A percentile compares a stretch with the other conserved stretches of the same genome.
Evolutionary conservation across 37 sponge, comb jelly and placozoan species (phyloP).

Genomic region (Bolinopsis microptera): DNA sequence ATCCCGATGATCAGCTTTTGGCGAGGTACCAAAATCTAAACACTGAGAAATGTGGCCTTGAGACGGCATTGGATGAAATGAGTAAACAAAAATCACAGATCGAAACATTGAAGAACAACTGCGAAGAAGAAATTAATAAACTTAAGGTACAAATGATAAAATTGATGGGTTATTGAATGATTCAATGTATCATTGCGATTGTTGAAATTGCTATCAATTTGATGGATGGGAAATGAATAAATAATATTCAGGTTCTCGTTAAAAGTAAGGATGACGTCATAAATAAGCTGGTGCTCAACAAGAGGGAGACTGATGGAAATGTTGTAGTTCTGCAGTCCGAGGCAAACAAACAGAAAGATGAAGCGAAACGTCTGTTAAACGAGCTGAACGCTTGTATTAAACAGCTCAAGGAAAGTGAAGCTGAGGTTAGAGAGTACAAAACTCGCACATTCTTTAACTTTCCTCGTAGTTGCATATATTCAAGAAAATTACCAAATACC

Average conservation of each 20-base stretch:
- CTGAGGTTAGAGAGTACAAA: neutral
- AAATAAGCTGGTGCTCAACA: neutral
- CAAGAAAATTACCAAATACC: too few relatives aligned
- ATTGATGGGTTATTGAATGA: too few relatives aligned
- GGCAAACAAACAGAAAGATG: neutral
- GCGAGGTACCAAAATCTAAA: neutral
- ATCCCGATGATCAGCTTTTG: neutral
- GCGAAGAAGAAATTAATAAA: neutral
- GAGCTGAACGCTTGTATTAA: slow-evolving; percentile 19
- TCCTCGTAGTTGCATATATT: too few relatives aligned
- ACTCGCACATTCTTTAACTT: too few relatives aligned
- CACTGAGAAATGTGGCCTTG: neutral
- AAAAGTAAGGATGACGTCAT: slow-evolving; percentile 3
- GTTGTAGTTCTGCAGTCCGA: neutral
- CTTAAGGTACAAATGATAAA: neutral
- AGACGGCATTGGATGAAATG: neutral
- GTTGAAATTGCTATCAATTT: too few relatives aligned
- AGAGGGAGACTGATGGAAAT: neutral
- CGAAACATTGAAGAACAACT: neutral
- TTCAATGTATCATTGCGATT: too few relatives aligned
- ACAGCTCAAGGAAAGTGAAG: neutral
- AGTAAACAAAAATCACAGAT: neutral
- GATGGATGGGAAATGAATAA: too few relatives aligned
- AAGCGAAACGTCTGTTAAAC: neutral
- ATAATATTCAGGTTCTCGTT: neutral